Conservation (phyloP, 2,113 vertebrate genomes). For the Antechinus flavipes region DNA sequence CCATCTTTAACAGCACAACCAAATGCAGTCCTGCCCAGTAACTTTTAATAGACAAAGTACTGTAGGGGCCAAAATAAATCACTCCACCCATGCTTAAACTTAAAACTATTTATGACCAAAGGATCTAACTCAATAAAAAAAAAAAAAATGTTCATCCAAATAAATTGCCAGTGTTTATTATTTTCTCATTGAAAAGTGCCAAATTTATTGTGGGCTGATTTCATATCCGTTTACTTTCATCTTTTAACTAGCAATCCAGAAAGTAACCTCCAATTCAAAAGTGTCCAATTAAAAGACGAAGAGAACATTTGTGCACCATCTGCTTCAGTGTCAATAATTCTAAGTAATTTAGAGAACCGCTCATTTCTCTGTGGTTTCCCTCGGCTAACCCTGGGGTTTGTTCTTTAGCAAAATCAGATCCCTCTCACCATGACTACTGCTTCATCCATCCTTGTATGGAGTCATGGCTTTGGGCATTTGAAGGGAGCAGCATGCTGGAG, state of each 20-base stretch:
- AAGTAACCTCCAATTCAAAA: conserved; percentile 26
- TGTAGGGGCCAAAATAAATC: neutral
- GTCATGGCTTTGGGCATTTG: neutral
- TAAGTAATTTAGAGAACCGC: conserved; percentile 33
- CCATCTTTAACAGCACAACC: neutral
- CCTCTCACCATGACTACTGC: conserved; percentile 24
- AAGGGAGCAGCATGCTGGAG: neutral
- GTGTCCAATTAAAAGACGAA: conserved; percentile 5
- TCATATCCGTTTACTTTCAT: conserved; percentile 56
- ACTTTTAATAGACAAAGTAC: neutral
- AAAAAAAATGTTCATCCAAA: conserved; percentile 23
- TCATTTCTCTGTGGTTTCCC: conserved; percentile 8
- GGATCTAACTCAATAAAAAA: conserved; percentile 35
- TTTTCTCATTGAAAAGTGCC: conserved; percentile 51
- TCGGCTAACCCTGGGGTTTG: conserved; percentile 1
- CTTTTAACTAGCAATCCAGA: conserved; percentile 46
- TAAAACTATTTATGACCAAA: neutral
- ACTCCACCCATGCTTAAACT: conserved; percentile 1
- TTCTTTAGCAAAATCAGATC: conserved; percentile 49
- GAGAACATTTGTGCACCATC: conserved; percentile 68
- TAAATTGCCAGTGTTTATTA: conserved; percentile 52
- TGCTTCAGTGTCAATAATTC: conserved; percentile 60
- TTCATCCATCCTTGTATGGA: conserved; percentile 5
- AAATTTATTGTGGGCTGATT: conserved; percentile 47
- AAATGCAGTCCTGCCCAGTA: neutral